Percentiles rank a stretch among this genome's conserved stretches.
Evolutionary conservation across 2,888 invertebrate genomes (phyloP).

Genomic region (Auanema sp.): DNA sequence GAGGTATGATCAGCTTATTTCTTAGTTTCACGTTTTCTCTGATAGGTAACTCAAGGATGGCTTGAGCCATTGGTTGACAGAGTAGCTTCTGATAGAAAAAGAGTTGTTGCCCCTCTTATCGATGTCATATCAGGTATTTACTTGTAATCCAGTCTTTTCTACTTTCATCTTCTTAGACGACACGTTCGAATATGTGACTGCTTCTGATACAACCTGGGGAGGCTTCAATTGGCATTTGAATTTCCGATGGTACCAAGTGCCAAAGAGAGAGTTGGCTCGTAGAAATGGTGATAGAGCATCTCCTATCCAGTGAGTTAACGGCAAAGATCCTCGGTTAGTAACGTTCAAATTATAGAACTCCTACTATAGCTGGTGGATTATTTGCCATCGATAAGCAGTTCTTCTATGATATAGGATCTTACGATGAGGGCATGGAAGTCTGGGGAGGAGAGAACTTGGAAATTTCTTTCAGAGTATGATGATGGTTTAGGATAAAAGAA

Average conservation of each 20-base stretch:
- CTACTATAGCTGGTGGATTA: constrained; percentile 96
- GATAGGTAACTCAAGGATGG: constrained; percentile 95
- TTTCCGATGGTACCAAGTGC: constrained; percentile 91
- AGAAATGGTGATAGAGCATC: constrained; percentile 78
- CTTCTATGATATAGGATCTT: constrained; percentile 95
- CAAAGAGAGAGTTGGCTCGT: constrained; percentile 91
- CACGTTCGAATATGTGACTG: constrained; percentile 96
- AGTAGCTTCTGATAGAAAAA: constrained; percentile 80
- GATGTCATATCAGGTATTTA: constrained; percentile 36
- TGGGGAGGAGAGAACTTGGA: constrained; percentile 97
- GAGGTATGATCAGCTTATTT: constrained; percentile 24
- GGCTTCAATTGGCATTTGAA: constrained; percentile 99
- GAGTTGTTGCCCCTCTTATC: constrained; percentile 51
- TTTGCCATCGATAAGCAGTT: constrained; percentile 89
- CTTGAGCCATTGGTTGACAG: constrained; percentile 87
- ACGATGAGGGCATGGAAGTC: constrained; percentile 99
- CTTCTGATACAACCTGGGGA: constrained; percentile 99
- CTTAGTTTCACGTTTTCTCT: not conserved
- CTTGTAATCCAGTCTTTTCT: constrained; percentile 67
- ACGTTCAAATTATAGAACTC: constrained; percentile 71
- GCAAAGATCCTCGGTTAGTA: too few species aligned
- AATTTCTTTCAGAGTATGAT: constrained; percentile 85
- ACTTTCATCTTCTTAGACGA: constrained; percentile 81
- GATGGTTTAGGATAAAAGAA: too few species aligned
- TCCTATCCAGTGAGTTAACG: constrained; percentile 38